phyloP scores from a whole-genome alignment of 2,797 vertebrate genomes.

The Trematocara caparti region DNA sequence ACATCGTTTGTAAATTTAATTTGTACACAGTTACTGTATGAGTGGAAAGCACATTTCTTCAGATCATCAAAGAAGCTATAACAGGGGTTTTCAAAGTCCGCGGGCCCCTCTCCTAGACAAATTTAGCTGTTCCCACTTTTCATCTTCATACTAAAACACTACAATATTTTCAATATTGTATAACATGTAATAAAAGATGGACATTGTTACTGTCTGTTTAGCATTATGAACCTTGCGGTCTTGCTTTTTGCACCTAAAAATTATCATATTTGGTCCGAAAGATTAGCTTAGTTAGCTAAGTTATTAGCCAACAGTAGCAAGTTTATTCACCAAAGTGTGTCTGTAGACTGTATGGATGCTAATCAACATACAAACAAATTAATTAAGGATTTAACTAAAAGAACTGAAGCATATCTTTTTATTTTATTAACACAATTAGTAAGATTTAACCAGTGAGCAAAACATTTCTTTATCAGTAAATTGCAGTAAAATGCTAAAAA shows the following conservation, averaged over 20 bases:
- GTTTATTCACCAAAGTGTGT: neutral
- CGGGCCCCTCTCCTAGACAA: neutral
- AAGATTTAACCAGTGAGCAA: neutral
- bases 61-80: neutral
- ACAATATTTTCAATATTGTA: neutral
- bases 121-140: neutral
- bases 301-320: neutral
- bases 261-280: neutral
- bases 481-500: neutral
- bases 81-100: conserved; percentile 34
- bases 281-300: neutral
- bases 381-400: neutral
- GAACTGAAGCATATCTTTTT: neutral
- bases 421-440: neutral
- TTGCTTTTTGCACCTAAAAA: neutral
- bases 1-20: conserved; percentile 8
- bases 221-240: neutral
- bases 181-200: neutral
- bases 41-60: neutral
- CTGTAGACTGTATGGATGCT: neutral
- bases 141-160: neutral
- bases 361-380: neutral
- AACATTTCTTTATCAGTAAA: neutral
- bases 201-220: rapidly evolving
- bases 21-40: neutral